These are phyloP conservation scores for Sebastes paucispinis DNA, from an alignment of 2,797 vertebrate species.

Conservation along the genomic window DNA sequence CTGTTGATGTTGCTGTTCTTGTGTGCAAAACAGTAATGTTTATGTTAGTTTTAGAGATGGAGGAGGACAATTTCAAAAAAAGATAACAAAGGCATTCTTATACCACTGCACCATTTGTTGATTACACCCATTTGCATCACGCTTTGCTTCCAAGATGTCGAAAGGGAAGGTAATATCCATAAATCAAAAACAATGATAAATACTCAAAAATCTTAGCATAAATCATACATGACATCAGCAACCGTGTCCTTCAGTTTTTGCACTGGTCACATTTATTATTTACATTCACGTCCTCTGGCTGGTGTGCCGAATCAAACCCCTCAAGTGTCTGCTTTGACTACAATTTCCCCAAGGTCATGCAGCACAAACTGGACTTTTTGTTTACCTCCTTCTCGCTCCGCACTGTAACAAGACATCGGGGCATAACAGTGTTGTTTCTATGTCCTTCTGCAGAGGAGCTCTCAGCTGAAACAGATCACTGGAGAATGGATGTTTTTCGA, in stretches of 20 bases:
- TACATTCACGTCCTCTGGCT: background rate
- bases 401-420: background rate
- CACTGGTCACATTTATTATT: conserved; percentile 10
- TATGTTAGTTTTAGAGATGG: background rate
- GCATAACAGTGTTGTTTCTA: background rate
- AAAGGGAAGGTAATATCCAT: background rate
- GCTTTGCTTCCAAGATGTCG: background rate
- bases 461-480: background rate
- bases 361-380: background rate
- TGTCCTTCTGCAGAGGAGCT: background rate
- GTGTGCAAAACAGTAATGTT: background rate
- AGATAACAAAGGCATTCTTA: background rate
- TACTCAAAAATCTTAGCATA: too few species aligned
- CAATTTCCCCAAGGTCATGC: background rate
- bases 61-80: background rate
- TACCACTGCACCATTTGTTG: background rate
- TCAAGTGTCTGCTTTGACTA: background rate
- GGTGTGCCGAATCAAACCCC: background rate
- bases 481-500: background rate
- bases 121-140: conserved; percentile 5
- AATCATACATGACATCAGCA: too few species aligned
- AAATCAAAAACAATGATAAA: background rate
- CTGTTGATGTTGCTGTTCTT: background rate
- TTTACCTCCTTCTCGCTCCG: background rate
- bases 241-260: background rate